Evolutionary conservation across 2,113 vertebrate species (phyloP), one percentile per base, ranked within the genome.

Genomic region (Meles meles): DNA sequence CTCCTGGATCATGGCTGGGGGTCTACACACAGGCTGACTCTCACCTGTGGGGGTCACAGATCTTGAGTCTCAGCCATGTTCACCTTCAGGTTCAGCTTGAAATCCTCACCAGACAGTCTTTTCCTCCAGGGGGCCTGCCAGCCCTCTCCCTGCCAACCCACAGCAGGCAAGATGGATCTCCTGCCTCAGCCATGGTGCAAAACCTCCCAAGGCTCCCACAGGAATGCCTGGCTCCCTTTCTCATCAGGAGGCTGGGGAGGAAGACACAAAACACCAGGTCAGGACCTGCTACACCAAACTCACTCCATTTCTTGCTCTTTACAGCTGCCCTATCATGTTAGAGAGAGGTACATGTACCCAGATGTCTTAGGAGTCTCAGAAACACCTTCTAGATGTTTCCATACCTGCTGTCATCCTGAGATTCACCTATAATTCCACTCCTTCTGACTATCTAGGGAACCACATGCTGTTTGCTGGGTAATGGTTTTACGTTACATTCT

Each of bases 161-260:
- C 7, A 42, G 4, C 0, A 1, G 31, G 18, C 29, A 86, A 31
- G 29, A 39, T 47, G 14, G 15, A 14, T 39, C 25, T 82, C 7
- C 37, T 12, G 4, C n/a, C 2, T 81, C 47, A 34, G 20, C 12
- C 31, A 67, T 25, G 15, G 9, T 39, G 44, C 0, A 31, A 6
- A 67, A 18, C 10, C 27, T 1, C 3, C 15, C 1, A 2, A 1
- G 6, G 52, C 4, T 21, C 21, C 29, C 31, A 61, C 1, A 0
- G 49, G 20, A 52, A 49, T 71, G 59, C 63, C 59, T 18, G 2
- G 44, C 3, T 15, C 12, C 37, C 31, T 63, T 69, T 14, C 27
- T 69, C 23, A 88, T 5, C 8, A 42, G 1, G 20, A 83, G 13
- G n/a, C 3, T 71, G 29, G 14, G 27, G 3, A 55, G 8, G 15